These are phyloP conservation scores for Acanthosepion lycidas DNA, from an alignment of 2,888 invertebrate genomes.

Conservation along the genomic window DNA sequence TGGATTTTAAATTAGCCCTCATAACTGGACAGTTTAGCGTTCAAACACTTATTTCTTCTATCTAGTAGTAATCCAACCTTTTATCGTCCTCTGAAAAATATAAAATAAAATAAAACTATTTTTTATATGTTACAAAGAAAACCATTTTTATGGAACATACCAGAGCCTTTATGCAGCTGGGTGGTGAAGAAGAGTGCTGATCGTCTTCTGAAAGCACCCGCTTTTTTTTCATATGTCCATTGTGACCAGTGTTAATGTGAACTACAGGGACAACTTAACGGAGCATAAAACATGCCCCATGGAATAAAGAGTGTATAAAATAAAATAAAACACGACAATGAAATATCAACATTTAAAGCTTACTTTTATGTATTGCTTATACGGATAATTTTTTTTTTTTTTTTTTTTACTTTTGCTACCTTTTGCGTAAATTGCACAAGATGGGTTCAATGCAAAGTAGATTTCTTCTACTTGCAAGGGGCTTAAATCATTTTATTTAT, in stretches of 20 bases:
- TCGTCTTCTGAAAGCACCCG: neutral
- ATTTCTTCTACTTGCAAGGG: neutral
- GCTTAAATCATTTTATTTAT: slow-evolving; percentile 23
- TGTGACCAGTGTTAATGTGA: neutral
- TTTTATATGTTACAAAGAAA: neutral
- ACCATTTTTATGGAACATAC: slow-evolving; percentile 33
- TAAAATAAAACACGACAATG: neutral
- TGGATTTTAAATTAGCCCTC: slow-evolving; percentile 20
- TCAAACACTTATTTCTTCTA: slow-evolving; percentile 24
- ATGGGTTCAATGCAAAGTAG: neutral
- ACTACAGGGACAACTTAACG: slow-evolving; percentile 4
- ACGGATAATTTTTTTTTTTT: neutral
- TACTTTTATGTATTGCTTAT: neutral
- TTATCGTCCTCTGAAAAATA: neutral
- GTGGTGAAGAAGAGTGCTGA: neutral
- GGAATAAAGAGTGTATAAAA: neutral
- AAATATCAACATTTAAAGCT: neutral
- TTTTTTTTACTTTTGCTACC: neutral
- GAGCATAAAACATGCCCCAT: slow-evolving; percentile 33
- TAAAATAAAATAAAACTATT: neutral
- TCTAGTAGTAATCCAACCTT: neutral
- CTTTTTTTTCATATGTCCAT: neutral
- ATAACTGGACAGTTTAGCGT: neutral
- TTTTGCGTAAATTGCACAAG: neutral
- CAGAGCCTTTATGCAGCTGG: neutral